Evolutionary conservation across 2,797 vertebrate genomes (phyloP).

Genomic region (Rhadinocentrus ornatus): DNA sequence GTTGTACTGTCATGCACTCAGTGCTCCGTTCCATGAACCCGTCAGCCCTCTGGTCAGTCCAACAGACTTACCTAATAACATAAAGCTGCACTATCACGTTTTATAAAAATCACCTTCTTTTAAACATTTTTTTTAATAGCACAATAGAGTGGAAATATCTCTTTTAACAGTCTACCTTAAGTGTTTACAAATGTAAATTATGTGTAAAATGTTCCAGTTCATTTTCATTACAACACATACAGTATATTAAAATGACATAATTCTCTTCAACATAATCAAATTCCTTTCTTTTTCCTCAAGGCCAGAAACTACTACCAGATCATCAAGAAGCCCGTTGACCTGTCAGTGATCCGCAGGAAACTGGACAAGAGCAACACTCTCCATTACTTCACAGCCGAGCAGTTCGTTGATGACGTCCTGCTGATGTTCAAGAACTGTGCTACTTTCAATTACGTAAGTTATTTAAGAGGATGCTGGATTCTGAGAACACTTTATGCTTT

Average conservation of each 20-base stretch:
- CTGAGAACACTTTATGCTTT: too few relatives aligned
- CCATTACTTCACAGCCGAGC: constrained; percentile 89
- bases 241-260: constrained; percentile 22
- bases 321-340: constrained; percentile 94
- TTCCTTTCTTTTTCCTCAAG: constrained; percentile 68
- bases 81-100: background rate
- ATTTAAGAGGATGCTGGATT: background rate
- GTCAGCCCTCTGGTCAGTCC: constrained; percentile 93
- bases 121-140: background rate
- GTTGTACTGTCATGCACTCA: constrained; percentile 90
- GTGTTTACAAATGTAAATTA: constrained; percentile 11
- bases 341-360: constrained; percentile 91
- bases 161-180: background rate
- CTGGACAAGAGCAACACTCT: constrained; percentile 87
- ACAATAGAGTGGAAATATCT: background rate
- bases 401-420: constrained; percentile 91
- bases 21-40: constrained; percentile 94
- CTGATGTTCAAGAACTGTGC: constrained; percentile 98
- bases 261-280: background rate
- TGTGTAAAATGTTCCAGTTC: constrained; percentile 11
- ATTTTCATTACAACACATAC: background rate
- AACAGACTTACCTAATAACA: background rate
- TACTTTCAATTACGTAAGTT: constrained; percentile 96
- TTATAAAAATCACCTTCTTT: background rate
- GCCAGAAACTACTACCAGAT: constrained; percentile 98